Conservation (phyloP, 2,113 vertebrate species). For the Antechinus flavipes region DNA sequence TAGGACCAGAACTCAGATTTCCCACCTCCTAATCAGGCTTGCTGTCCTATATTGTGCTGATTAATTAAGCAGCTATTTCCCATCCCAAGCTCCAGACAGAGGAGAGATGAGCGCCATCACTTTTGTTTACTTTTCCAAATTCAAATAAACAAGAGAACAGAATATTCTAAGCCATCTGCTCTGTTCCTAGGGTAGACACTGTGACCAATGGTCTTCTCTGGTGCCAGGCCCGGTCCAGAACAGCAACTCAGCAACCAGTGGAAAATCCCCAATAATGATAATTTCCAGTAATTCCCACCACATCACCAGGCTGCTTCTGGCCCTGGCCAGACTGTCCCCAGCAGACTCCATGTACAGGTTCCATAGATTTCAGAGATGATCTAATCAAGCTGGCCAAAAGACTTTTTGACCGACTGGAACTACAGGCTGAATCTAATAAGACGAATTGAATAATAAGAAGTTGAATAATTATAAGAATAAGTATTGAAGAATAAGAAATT, state of each 20-base stretch:
- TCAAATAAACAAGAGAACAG: background rate
- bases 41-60: background rate
- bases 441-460: background rate
- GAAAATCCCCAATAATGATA: background rate
- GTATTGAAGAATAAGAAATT: no score
- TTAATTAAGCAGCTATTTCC: background rate
- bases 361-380: background rate
- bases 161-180: background rate
- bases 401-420: background rate
- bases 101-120: background rate
- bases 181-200: background rate
- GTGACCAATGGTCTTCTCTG: background rate
- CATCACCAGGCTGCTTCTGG: background rate
- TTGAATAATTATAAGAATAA: no score
- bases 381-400: background rate
- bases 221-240: background rate
- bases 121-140: background rate
- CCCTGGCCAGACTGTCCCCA: background rate
- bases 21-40: background rate
- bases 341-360: background rate
- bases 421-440: background rate
- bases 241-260: background rate
- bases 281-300: background rate
- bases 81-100: background rate
- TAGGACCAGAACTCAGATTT: background rate